Conservation (phyloP, 2,797 vertebrate species). For the Phrynocephalus guinanensis region DNA sequence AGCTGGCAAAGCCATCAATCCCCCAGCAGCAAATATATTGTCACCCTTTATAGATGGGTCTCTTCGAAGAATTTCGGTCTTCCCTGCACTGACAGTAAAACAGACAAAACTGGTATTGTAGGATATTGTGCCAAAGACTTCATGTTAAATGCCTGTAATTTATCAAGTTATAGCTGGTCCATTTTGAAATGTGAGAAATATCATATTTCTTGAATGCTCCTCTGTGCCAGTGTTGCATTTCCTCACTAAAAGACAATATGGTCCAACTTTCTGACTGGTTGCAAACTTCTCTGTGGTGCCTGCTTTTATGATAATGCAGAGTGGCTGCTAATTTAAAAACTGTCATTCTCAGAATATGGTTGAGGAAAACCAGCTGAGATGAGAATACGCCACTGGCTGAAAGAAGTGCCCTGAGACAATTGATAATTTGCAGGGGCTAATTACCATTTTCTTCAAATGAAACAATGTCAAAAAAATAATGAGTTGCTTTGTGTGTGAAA, state of each 20-base stretch:
- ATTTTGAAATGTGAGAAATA: conserved; percentile 53
- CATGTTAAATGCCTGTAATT: conserved; percentile 43
- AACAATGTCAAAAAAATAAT: conserved; percentile 62
- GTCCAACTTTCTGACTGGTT: conserved; percentile 53
- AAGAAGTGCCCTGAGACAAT: conserved; percentile 61
- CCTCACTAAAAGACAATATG: conserved; percentile 60
- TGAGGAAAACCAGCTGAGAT: conserved; percentile 66
- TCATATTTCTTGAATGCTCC: conserved; percentile 48
- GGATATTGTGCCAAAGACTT: conserved; percentile 48
- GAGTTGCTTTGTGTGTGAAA: conserved; percentile 61
- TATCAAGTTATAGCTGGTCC: conserved; percentile 59
- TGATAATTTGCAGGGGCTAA: conserved; percentile 73
- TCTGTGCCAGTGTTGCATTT: neutral
- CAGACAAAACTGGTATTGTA: conserved; percentile 64
- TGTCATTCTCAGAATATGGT: conserved; percentile 65
- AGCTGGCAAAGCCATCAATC: conserved; percentile 57
- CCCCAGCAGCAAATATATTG: conserved; percentile 47
- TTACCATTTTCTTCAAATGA: conserved; percentile 66
- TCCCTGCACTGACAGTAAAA: conserved; percentile 63
- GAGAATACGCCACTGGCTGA: conserved; percentile 44
- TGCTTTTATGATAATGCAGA: conserved; percentile 64
- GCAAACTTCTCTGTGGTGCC: conserved; percentile 49
- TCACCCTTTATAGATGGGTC: conserved; percentile 52
- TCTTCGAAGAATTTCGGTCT: conserved; percentile 60
- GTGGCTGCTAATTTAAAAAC: conserved; percentile 75